phyloP scores from a whole-genome alignment of 2,888 invertebrate genomes.

The Eupithecia pulchellata region DNA sequence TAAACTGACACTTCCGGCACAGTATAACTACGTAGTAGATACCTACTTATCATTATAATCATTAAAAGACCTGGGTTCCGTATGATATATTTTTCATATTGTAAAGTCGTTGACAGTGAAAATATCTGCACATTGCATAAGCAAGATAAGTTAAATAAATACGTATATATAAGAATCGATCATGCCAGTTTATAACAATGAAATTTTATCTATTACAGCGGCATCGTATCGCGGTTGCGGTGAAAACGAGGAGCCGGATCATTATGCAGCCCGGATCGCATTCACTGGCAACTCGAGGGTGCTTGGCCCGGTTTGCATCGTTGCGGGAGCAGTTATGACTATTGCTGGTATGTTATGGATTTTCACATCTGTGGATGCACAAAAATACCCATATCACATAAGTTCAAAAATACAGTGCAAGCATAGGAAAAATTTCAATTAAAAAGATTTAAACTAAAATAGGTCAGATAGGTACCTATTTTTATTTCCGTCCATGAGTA shows the following conservation, averaged over 20 bases:
- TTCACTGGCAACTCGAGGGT: conserved; percentile 91
- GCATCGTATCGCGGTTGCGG: conserved; percentile 91
- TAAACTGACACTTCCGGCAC: conserved; percentile 13
- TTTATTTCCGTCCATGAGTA: no score
- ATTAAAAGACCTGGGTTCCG: no score
- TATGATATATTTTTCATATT: no score
- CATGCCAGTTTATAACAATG: conserved; percentile 12
- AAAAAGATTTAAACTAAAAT: no score
- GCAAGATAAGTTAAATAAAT: background rate
- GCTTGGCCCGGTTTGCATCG: conserved; percentile 90
- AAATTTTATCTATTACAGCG: conserved; percentile 74
- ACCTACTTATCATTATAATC: no score
- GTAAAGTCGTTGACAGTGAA: no score
- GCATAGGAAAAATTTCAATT: no score
- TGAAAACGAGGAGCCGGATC: conserved; percentile 89
- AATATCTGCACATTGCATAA: background rate
- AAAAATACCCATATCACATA: no score
- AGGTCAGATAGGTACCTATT: no score
- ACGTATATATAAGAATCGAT: background rate
- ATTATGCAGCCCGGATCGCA: conserved; percentile 89
- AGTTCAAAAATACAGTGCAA: no score
- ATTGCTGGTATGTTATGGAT: conserved; percentile 71
- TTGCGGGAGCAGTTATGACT: conserved; percentile 90
- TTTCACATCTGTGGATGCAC: no score
- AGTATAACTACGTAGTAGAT: no score